phyloP scores from a whole-genome alignment of 2,888 invertebrate genomes.

The Nezara viridula region DNA sequence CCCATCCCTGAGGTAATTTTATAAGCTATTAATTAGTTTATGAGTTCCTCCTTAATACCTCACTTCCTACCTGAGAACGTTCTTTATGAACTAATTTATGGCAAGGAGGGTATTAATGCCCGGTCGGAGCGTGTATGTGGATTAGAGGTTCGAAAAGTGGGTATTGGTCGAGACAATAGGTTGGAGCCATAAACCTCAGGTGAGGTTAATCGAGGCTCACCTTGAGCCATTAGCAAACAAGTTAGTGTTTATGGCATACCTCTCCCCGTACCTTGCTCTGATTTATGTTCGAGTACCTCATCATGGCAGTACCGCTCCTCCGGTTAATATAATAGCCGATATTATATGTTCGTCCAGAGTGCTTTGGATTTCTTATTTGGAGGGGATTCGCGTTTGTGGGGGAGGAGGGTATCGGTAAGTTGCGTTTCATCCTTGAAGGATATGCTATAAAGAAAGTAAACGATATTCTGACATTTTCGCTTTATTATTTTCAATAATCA shows the following conservation, averaged over 20 bases:
- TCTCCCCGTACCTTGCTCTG: neutral
- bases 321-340: neutral
- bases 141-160: neutral
- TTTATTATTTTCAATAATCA: too few relatives aligned
- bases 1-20: neutral
- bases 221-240: conserved; percentile 45
- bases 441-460: too few relatives aligned
- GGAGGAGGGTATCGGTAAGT: too few relatives aligned
- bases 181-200: neutral
- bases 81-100: conserved; percentile 3
- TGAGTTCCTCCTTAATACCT: neutral
- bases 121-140: neutral
- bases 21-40: conserved; percentile 18
- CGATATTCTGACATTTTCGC: too few relatives aligned
- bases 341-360: neutral
- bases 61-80: neutral
- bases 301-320: neutral
- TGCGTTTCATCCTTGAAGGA: neutral
- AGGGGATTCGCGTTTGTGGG: neutral
- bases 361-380: neutral
- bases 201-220: conserved; percentile 49
- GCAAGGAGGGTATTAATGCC: neutral
- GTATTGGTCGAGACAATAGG: neutral
- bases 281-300: conserved; percentile 28
- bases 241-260: conserved; percentile 46